A percentile compares a stretch with the other conserved stretches of the same genome.
Conservation (phyloP, 2,888 invertebrate species). For the Scaptomyza cyrtandrae region DNA sequence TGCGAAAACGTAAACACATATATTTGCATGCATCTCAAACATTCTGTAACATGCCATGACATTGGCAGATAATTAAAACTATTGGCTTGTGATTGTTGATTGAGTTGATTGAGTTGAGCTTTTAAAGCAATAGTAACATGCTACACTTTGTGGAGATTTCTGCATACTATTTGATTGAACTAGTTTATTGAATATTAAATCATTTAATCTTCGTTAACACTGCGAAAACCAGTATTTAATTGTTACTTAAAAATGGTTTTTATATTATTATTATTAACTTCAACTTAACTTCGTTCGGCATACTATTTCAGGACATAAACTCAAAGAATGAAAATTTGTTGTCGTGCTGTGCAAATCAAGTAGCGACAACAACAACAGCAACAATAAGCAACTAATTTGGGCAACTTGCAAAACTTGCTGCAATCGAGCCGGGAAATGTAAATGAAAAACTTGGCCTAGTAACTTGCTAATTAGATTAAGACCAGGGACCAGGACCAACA, state of each 20-base stretch:
- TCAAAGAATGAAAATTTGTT: neutral
- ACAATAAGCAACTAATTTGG: slow-evolving; percentile 41
- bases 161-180: too few species aligned
- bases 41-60: slow-evolving; percentile 8
- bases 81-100: slow-evolving; percentile 4
- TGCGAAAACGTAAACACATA: neutral
- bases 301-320: neutral
- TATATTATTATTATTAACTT: too few species aligned
- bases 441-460: slow-evolving; percentile 67
- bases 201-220: too few species aligned
- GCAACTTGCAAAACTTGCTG: slow-evolving; percentile 40
- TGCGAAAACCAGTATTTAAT: too few species aligned
- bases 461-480: slow-evolving; percentile 69
- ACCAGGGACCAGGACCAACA: slow-evolving; percentile 19
- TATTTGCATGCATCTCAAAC: neutral
- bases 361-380: slow-evolving; percentile 14
- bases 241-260: too few species aligned
- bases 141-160: too few species aligned
- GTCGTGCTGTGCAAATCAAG: neutral
- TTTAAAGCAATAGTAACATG: neutral
- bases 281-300: too few species aligned
- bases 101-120: slow-evolving; percentile 15
- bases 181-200: too few species aligned
- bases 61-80: slow-evolving; percentile 13
- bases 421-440: slow-evolving; percentile 61